Evolutionary conservation across 1,140 invertebrate species (phyloP).

Genomic region (Penaeus vannamei): DNA sequence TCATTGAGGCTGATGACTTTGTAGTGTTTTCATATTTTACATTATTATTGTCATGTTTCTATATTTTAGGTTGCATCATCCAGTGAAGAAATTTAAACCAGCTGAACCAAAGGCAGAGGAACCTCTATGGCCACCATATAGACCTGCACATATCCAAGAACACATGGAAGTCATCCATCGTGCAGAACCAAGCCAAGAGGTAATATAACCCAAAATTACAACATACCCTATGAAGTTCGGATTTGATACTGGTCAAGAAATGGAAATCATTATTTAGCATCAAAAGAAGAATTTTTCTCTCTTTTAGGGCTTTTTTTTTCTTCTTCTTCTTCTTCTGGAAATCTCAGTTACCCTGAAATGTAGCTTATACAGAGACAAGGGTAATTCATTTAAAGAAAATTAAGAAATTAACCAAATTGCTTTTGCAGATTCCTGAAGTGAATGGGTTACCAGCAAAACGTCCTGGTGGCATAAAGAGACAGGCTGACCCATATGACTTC

Average conservation of each 20-base stretch:
- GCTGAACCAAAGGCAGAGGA: constrained; percentile 68
- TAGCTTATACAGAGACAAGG: too few species aligned
- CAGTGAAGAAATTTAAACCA: constrained; percentile 85
- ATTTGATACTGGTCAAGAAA: background rate
- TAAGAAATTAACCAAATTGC: background rate
- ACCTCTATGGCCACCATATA: constrained; percentile 67
- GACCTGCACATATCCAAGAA: constrained; percentile 64
- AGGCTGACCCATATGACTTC: constrained; percentile 81
- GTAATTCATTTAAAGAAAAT: background rate
- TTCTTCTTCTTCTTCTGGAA: background rate
- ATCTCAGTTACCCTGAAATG: too few species aligned
- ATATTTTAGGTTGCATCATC: constrained; percentile 79
- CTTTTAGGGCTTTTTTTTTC: background rate
- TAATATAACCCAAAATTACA: background rate
- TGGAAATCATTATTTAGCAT: too few species aligned
- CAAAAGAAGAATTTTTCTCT: background rate
- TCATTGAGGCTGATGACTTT: too few species aligned
- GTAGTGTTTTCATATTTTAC: too few species aligned
- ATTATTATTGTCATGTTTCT: background rate
- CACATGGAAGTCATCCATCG: constrained; percentile 44
- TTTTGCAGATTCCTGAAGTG: constrained; percentile 49
- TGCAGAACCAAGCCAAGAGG: constrained; percentile 36
- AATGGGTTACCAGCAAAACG: constrained; percentile 54
- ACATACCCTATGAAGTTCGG: background rate
- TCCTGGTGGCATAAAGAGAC: constrained; percentile 57